Conservation (phyloP, 2,797 vertebrate species). For the Graptemys geographica region DNA sequence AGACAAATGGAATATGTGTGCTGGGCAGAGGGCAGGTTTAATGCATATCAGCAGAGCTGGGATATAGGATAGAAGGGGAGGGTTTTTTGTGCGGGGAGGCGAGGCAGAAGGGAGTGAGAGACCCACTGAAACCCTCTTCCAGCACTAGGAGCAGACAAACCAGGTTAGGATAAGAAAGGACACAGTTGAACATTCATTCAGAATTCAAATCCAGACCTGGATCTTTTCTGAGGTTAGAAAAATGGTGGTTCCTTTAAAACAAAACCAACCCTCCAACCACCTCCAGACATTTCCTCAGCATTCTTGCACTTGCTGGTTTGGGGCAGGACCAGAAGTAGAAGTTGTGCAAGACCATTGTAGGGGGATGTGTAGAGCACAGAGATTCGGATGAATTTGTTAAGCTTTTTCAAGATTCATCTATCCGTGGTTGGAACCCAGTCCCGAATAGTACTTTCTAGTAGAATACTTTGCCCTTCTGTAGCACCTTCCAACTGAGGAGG, state of each 20-base stretch:
- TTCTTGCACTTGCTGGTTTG: background rate
- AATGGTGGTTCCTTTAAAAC: slow-evolving; percentile 32
- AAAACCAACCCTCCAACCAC: background rate
- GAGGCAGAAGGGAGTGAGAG: background rate
- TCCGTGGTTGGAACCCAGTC: background rate
- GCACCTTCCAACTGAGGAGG: slow-evolving; percentile 45
- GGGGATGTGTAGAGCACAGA: slow-evolving; percentile 1
- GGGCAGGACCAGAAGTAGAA: slow-evolving; percentile 17
- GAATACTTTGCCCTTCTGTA: slow-evolving; percentile 52
- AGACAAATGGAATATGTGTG: background rate
- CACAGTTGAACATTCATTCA: background rate
- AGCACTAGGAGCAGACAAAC: fast-evolving
- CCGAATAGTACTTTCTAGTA: background rate
- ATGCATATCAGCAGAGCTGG: background rate
- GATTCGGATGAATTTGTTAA: slow-evolving; percentile 43
- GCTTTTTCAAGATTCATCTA: slow-evolving; percentile 32
- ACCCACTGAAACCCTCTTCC: background rate
- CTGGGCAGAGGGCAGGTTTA: fast-evolving
- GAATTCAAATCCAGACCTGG: background rate
- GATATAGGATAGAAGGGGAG: background rate
- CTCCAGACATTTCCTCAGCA: slow-evolving; percentile 36
- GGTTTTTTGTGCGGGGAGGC: fast-evolving
- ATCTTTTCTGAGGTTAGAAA: slow-evolving; percentile 19
- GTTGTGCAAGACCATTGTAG: slow-evolving; percentile 5
- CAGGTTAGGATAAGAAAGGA: background rate